A percentile compares a stretch with the other conserved stretches of the same genome.
These are phyloP conservation scores for Drosophila hydei DNA, from an alignment of 1,140 invertebrate species.

Conservation along the genomic window DNA sequence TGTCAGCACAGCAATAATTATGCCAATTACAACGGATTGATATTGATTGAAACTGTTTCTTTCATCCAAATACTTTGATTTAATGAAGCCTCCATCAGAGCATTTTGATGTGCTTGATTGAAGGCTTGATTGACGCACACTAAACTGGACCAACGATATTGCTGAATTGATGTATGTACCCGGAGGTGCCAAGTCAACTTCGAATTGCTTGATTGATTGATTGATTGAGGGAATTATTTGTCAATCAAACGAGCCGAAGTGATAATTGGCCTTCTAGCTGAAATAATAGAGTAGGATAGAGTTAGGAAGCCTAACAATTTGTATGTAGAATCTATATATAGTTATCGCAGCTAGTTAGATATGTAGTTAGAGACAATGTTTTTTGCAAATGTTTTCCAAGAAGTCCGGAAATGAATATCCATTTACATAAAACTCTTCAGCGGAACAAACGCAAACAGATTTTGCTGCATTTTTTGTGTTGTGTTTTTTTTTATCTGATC, in stretches of 20 bases:
- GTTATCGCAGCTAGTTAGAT: too few relatives aligned
- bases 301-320: too few relatives aligned
- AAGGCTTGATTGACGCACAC: background rate
- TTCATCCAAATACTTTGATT: background rate
- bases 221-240: background rate
- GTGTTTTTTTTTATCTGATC: constrained; percentile 46
- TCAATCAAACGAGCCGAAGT: too few relatives aligned
- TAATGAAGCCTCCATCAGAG: background rate
- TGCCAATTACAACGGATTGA: constrained; percentile 5
- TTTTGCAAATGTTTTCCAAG: constrained; percentile 22
- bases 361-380: too few relatives aligned
- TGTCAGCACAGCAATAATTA: constrained; percentile 14
- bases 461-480: constrained; percentile 33
- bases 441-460: constrained; percentile 32
- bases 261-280: too few relatives aligned
- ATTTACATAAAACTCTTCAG: constrained; percentile 22
- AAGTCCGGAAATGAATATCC: constrained; percentile 40
- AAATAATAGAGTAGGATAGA: background rate
- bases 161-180: too few relatives aligned
- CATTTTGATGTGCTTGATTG: background rate
- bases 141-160: too few relatives aligned
- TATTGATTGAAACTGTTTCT: background rate
- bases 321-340: too few relatives aligned
- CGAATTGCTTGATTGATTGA: background rate
- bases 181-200: too few relatives aligned